These are phyloP conservation scores for Eptatretus burgeri DNA, from an alignment of 2,113 vertebrate genomes.

Conservation along the genomic window DNA sequence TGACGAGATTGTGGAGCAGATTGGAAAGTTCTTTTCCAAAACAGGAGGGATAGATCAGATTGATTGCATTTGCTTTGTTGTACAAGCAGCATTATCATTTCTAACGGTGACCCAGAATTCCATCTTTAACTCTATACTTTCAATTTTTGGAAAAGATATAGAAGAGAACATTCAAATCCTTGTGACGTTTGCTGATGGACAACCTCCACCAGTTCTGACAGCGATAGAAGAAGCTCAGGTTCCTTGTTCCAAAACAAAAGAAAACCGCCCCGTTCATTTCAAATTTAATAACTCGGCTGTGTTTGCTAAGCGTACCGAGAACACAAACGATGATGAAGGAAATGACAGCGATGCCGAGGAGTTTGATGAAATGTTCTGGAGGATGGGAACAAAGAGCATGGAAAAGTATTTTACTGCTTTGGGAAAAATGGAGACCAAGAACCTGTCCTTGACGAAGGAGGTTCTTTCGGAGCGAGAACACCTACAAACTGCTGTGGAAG, in stretches of 20 bases:
- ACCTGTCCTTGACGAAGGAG: slow-evolving; percentile 10
- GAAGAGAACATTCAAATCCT: slow-evolving; percentile 14
- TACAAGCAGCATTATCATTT: slow-evolving; percentile 12
- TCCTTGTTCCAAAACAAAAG: slow-evolving; percentile 11
- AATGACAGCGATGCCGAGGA: not conserved
- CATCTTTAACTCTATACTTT: slow-evolving; percentile 14
- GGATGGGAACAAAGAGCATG: slow-evolving; percentile 10
- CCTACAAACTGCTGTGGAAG: slow-evolving; percentile 9
- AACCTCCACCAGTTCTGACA: slow-evolving; percentile 12
- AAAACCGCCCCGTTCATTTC: slow-evolving; percentile 12
- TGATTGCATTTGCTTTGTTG: slow-evolving; percentile 15
- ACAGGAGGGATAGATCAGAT: slow-evolving; percentile 9
- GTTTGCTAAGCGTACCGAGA: slow-evolving; percentile 9
- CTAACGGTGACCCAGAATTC: slow-evolving; percentile 13
- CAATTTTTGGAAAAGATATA: slow-evolving; percentile 16
- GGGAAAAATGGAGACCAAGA: not conserved
- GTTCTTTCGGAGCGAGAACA: slow-evolving; percentile 6
- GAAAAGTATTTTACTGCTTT: slow-evolving; percentile 10
- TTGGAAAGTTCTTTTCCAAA: slow-evolving; percentile 11
- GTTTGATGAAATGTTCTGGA: slow-evolving; percentile 10
- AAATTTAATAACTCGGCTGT: slow-evolving; percentile 17
- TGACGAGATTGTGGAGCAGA: slow-evolving; percentile 10
- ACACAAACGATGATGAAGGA: not conserved
- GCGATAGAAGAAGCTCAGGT: slow-evolving; percentile 11
- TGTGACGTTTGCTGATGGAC: slow-evolving; percentile 15